Evolutionary conservation across 2,888 invertebrate species (phyloP), one percentile per base, ranked within the genome.

Genomic region (Amphipyra tragopoginis): DNA sequence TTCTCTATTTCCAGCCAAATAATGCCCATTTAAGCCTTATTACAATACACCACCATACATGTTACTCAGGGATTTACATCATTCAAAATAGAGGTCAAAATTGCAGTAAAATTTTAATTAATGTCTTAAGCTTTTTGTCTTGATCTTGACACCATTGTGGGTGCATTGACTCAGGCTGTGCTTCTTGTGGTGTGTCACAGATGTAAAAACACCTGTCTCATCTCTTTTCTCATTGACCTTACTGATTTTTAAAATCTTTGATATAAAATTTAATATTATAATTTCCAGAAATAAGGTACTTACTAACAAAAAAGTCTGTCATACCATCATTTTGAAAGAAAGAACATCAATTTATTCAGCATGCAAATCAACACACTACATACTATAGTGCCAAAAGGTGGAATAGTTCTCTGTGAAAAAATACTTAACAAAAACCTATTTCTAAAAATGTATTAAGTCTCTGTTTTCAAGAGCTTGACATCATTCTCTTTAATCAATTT

Each of bases 111-210:
- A 15, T 34, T 5, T 50, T 34, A 9, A 38, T 10, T 48, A 39
- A 42, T 14, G 2, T 33, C 15, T 56, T 44, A 48, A 55, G 14
- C 11, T 4, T 26, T 4, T 72, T 71, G 53, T 81, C 83, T 83
- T 85, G 85, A 83, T 82, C 85, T 85, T 86, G 83, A 79, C 82
- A 82, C 78, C 81, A 71, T 52, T 68, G 36, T 34, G 47, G 71
- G 77, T 65, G 64, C 70, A 66, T 80, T 84, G 77, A 81, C 80
- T 77, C 60, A 57, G 64, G 54, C 49, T 33, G 52, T 61, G 54
- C 47, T 75, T 36, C 53, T 51, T 58, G 29, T 77, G 76, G 63
- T 51, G 65, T 64, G 57, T 59, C 55, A 55, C 62, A 56, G 49
- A 66, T 66, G 68, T 73, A 48, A 38, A 49, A 69, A 65, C 77